Percentiles rank a stretch among this genome's conserved stretches.
phyloP scores from a whole-genome alignment of 2,888 invertebrate genomes.

The Schrankia costaestrigalis region DNA sequence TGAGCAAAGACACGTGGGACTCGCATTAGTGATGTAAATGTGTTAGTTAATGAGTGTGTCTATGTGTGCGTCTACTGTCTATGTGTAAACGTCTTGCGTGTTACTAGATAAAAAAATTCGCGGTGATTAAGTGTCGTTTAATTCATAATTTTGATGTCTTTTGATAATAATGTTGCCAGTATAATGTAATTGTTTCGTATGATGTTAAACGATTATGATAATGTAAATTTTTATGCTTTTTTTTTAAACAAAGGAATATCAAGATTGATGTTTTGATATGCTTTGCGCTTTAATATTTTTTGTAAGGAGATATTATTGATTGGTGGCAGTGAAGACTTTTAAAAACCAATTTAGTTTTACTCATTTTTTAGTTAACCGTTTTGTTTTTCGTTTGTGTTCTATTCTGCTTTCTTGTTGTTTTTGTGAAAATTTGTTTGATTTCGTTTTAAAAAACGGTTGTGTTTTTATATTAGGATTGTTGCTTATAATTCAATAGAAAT shows the following conservation, averaged over 20 bases:
- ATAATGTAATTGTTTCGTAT: conserved; percentile 10
- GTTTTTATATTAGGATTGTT: no score
- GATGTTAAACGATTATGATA: conserved; percentile 8
- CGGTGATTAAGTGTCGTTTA: conserved; percentile 36
- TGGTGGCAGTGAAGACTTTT: no score
- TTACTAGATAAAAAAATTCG: conserved; percentile 38
- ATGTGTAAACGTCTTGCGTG: conserved; percentile 57
- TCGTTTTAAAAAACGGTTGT: no score
- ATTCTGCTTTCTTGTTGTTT: no score
- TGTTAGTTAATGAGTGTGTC: conserved; percentile 71
- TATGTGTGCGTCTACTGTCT: conserved; percentile 60
- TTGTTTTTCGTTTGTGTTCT: no score
- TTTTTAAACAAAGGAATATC: conserved; percentile 15
- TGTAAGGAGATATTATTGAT: no score
- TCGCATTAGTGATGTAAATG: conserved; percentile 72
- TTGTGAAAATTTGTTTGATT: no score
- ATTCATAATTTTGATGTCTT: conserved; percentile 18
- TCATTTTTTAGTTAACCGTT: no score
- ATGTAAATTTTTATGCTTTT: conserved; percentile 3
- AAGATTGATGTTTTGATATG: conserved; percentile 3
- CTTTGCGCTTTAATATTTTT: not conserved
- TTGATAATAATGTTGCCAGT: conserved; percentile 12
- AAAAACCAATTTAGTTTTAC: no score
- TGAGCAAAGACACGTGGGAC: conserved; percentile 52
- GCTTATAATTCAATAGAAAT: no score